A percentile compares a stretch with the other conserved stretches of the same genome.
phyloP scores from a whole-genome alignment of 2,888 invertebrate genomes.

The Chesias legatella region DNA sequence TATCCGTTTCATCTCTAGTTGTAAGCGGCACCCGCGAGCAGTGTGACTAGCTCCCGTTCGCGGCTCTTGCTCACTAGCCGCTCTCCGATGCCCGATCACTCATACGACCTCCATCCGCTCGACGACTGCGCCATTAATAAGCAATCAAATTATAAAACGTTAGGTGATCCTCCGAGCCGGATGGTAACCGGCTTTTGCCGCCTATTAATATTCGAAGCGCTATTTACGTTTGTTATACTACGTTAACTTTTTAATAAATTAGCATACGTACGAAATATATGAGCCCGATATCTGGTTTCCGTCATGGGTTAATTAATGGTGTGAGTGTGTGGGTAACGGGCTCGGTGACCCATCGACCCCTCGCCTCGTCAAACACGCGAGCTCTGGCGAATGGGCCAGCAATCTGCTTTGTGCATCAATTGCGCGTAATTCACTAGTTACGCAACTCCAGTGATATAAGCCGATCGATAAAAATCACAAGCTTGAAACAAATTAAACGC shows the following conservation, averaged over 20 bases:
- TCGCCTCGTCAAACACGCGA: background rate
- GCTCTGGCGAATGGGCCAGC: constrained; percentile 4
- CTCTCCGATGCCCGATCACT: constrained; percentile 6
- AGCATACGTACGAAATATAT: constrained; percentile 4
- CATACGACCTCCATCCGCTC: constrained; percentile 39
- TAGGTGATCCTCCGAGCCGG: constrained; percentile 23
- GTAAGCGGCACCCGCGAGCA: constrained; percentile 46
- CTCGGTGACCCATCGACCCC: constrained; percentile 4
- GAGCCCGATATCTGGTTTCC: background rate
- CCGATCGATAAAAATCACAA: constrained; percentile 6
- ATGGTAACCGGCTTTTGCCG: constrained; percentile 24
- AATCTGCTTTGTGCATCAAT: constrained; percentile 54
- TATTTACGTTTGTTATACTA: constrained; percentile 10
- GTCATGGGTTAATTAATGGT: background rate
- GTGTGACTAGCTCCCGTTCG: constrained; percentile 20
- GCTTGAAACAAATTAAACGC: background rate
- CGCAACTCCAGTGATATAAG: constrained; percentile 46
- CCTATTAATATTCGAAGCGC: constrained; percentile 9
- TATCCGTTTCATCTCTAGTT: too few species aligned
- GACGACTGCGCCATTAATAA: constrained; percentile 24
- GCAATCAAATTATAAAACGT: constrained; percentile 20
- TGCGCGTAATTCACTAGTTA: constrained; percentile 54
- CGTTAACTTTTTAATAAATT: constrained; percentile 9
- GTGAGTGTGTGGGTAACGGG: constrained; percentile 1
- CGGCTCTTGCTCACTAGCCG: background rate